Conservation (phyloP, 2,888 invertebrate genomes). For the Cephus rjabovi region DNA sequence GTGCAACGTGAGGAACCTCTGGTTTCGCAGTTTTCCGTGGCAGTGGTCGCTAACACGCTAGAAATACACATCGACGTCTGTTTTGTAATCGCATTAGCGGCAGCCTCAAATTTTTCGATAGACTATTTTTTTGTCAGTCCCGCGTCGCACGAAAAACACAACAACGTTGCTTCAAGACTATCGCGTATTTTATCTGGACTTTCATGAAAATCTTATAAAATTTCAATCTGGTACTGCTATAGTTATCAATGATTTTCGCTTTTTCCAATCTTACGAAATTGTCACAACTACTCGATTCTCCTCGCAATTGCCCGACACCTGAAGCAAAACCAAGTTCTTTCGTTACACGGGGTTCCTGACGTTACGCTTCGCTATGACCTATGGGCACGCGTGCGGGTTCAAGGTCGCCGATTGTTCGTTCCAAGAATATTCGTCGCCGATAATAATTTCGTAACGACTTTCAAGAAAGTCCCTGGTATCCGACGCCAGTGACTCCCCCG, state of each 20-base stretch:
- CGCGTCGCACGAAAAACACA: background rate
- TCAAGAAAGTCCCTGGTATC: constrained; percentile 11
- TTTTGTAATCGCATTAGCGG: constrained; percentile 24
- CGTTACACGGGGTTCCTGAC: background rate
- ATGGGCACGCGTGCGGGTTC: background rate
- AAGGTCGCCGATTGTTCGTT: background rate
- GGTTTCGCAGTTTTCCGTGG: constrained; percentile 18
- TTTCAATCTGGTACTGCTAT: background rate
- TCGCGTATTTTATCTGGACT: background rate
- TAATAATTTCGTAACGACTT: background rate
- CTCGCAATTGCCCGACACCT: background rate
- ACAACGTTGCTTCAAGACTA: background rate
- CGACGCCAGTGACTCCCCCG: constrained; percentile 22
- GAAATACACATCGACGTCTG: constrained; percentile 27
- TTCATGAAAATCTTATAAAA: background rate
- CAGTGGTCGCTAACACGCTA: constrained; percentile 19
- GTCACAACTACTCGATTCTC: background rate
- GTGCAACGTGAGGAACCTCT: constrained; percentile 23
- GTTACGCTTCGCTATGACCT: background rate
- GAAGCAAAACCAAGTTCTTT: background rate
- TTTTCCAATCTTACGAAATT: background rate
- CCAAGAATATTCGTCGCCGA: background rate
- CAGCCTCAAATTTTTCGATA: constrained; percentile 4
- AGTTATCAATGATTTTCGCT: background rate
- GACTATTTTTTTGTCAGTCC: background rate